These are phyloP conservation scores for Actenoides lindsayi DNA, from an alignment of 2,113 vertebrate genomes.

Conservation along the genomic window DNA sequence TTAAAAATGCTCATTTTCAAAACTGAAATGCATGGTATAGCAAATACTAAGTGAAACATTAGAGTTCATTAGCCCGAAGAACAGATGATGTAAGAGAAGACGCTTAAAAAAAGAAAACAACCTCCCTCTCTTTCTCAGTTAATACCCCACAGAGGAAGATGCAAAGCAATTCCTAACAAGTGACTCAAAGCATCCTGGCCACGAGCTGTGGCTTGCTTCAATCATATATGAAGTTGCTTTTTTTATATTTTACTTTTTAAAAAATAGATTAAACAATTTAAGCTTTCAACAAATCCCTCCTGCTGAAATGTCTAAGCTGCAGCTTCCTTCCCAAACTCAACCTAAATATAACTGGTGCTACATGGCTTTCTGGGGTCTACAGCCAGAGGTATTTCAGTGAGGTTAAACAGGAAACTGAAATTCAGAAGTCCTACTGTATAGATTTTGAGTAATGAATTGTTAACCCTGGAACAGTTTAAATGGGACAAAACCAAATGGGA, in stretches of 20 bases:
- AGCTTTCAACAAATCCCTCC: not conserved
- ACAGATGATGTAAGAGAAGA: not conserved
- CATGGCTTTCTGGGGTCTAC: not conserved
- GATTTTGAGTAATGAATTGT: not conserved
- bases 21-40: not conserved
- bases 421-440: not conserved
- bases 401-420: not conserved
- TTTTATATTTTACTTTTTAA: not conserved
- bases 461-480: not conserved
- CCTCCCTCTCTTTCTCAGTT: not conserved
- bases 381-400: not conserved
- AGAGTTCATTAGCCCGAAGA: not conserved
- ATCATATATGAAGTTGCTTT: not conserved
- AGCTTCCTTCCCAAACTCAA: not conserved
- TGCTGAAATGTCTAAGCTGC: not conserved
- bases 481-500: not conserved
- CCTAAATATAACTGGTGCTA: not conserved
- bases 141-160: not conserved
- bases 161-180: not conserved
- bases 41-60: not conserved
- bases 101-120: not conserved
- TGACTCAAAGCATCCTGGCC: not conserved
- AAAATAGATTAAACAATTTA: not conserved
- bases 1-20: not conserved
- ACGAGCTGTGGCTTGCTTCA: not conserved